Conservation (phyloP, 1,140 invertebrate species). For the Ylistrum balloti region DNA sequence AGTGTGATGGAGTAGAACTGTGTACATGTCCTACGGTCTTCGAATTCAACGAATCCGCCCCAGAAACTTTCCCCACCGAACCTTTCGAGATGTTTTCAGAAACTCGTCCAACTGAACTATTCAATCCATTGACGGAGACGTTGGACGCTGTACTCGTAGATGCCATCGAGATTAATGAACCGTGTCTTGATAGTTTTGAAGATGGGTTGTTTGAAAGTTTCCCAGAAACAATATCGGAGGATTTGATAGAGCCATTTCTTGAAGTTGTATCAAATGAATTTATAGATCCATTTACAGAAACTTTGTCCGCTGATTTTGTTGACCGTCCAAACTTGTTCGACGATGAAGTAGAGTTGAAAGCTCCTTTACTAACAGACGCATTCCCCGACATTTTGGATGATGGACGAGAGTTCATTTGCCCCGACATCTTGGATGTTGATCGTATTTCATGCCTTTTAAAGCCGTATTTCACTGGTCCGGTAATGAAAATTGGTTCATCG, state of each 20-base stretch:
- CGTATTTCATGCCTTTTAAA: constrained; percentile 17
- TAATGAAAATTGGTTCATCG: not conserved
- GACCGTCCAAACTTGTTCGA: not conserved
- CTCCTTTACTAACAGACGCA: not conserved
- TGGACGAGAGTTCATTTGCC: not conserved
- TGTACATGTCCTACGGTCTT: not conserved
- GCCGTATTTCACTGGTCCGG: not conserved
- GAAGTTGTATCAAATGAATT: not conserved
- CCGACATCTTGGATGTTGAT: not conserved
- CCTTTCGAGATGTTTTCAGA: not conserved
- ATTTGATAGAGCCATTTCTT: not conserved
- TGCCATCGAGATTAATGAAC: not conserved
- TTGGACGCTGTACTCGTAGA: not conserved
- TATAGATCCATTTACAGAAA: not conserved
- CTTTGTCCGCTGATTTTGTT: not conserved
- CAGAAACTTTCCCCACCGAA: not conserved
- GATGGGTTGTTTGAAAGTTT: not conserved
- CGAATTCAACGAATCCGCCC: not conserved
- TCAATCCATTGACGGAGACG: not conserved
- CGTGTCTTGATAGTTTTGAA: not conserved
- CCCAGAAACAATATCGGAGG: not conserved
- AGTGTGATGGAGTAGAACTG: not conserved
- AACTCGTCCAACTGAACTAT: not conserved
- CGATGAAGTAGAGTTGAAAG: not conserved
- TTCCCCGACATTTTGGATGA: not conserved